Percentiles rank a stretch among this genome's conserved stretches.
Evolutionary conservation across 2,113 vertebrate genomes (phyloP).

Genomic region (Otis tarda): DNA sequence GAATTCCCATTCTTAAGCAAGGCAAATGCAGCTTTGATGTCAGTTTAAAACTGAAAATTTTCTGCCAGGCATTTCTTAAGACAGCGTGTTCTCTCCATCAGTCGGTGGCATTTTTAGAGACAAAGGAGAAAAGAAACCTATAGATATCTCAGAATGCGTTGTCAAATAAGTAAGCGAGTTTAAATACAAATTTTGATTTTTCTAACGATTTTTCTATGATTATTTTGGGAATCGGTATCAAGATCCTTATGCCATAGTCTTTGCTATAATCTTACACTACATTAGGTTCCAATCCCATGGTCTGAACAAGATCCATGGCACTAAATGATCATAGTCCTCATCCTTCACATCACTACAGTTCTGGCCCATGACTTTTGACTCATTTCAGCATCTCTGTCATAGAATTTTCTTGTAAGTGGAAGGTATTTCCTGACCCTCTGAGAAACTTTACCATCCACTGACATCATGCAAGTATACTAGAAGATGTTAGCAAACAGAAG

Average conservation of each 20-base stretch:
- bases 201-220: not conserved
- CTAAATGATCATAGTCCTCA: not conserved
- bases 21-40: conserved; percentile 63
- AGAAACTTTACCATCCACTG: not conserved
- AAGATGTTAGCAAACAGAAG: rapidly evolving
- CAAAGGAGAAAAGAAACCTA: not conserved
- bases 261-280: not conserved
- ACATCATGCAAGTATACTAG: not conserved
- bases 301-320: not conserved
- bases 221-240: not conserved
- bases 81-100: conserved; percentile 27
- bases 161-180: not conserved
- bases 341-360: not conserved
- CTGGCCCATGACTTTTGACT: not conserved
- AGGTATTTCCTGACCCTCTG: not conserved
- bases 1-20: conserved; percentile 30
- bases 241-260: not conserved
- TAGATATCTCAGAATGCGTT: not conserved
- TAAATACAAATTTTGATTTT: not conserved
- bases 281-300: not conserved
- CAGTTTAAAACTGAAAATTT: conserved; percentile 41
- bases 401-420: not conserved
- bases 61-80: conserved; percentile 40
- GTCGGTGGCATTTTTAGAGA: not conserved
- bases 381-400: not conserved